A percentile compares a stretch with the other conserved stretches of the same genome.
phyloP scores from a whole-genome alignment of 2,797 vertebrate genomes.

The Aplochiton taeniatus region DNA sequence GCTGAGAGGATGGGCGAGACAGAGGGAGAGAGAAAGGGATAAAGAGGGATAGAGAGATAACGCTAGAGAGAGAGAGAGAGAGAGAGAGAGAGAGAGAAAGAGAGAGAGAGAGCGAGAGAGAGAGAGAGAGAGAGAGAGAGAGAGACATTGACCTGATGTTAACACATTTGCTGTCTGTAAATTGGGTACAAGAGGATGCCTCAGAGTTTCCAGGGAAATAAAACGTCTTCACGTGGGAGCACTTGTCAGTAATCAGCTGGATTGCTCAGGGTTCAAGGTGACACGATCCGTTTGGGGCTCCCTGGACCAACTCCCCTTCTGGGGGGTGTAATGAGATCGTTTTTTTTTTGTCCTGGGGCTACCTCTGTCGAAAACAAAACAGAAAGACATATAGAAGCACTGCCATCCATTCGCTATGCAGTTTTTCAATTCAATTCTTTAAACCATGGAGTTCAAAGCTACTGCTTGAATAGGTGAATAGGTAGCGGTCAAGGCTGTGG shows the following conservation, averaged over 20 bases:
- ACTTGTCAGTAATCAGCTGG: constrained; percentile 74
- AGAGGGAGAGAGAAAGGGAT: constrained; percentile 18
- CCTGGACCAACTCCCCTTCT: constrained; percentile 61
- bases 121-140: not conserved
- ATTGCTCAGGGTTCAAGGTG: constrained; percentile 77
- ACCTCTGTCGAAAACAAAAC: constrained; percentile 18
- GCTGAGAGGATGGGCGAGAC: constrained; percentile 62
- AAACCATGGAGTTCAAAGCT: too few relatives aligned
- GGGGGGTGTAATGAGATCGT: constrained; percentile 67
- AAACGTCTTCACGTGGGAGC: constrained; percentile 64
- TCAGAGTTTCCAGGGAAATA: constrained; percentile 77
- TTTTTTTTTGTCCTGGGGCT: constrained; percentile 63
- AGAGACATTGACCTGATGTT: not conserved
- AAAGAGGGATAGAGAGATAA: constrained; percentile 11
- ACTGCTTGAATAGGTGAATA: too few relatives aligned
- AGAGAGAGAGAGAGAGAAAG: constrained; percentile 2
- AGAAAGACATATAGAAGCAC: too few relatives aligned
- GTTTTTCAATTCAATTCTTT: too few relatives aligned
- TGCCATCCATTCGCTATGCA: too few relatives aligned
- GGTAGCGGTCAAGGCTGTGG: too few relatives aligned
- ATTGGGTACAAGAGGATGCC: constrained; percentile 59
- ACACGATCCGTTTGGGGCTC: constrained; percentile 68
- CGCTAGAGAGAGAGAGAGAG: constrained; percentile 21
- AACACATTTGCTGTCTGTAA: constrained; percentile 61
- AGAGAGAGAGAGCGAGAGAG: constrained; percentile 11